Evolutionary conservation across 1,140 invertebrate species (phyloP), one percentile per base, ranked within the genome.

Genomic region (Papilio machaon): DNA sequence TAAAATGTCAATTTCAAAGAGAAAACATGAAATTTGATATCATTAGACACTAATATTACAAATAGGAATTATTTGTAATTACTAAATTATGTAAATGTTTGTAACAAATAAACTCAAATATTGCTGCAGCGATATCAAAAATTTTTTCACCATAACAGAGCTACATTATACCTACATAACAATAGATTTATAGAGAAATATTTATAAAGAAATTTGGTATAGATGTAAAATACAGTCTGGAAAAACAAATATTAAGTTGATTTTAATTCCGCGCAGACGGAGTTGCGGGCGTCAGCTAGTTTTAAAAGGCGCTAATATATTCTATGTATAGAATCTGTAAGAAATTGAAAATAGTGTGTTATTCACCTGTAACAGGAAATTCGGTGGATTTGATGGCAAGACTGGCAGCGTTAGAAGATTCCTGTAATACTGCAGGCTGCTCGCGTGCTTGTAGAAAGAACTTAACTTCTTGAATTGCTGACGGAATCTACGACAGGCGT

Each of bases 371-470:
- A 98, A 96, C 76, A 99, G 95, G 94, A 99, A 99, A 92, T 99
- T 99, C 7, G 99, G 99, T 84, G 99, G 98, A 87, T 98, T 97
- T 95, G 99, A 97, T 15, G 99, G 99, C 87, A 99, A 95, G 23
- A 97, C 95, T 13, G 99, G 99, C 86, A 99, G 97, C 80, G 98
- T 97, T 81, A 99, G 98, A 60, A 99, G 95, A 92, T 98, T 98
- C 91, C 99, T 98, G 93, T 99, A 99, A 95, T 99, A 99, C 93
- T 99, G 99, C 86, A 99, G 95, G 88, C 97, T 99, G 88, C 97
- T 97, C 8, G 99, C 97, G 85, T 97, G 98, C 86, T 98, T 96
- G 93, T 99, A 99, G 95, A 99, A 99, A 85, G 97, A 96, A 91
- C 98, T 98, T 47, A 99, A 95, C 85, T 97, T 96, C 84, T 97